These are phyloP conservation scores for Gavia stellata DNA, from an alignment of 2,113 vertebrate genomes.

Conservation along the genomic window DNA sequence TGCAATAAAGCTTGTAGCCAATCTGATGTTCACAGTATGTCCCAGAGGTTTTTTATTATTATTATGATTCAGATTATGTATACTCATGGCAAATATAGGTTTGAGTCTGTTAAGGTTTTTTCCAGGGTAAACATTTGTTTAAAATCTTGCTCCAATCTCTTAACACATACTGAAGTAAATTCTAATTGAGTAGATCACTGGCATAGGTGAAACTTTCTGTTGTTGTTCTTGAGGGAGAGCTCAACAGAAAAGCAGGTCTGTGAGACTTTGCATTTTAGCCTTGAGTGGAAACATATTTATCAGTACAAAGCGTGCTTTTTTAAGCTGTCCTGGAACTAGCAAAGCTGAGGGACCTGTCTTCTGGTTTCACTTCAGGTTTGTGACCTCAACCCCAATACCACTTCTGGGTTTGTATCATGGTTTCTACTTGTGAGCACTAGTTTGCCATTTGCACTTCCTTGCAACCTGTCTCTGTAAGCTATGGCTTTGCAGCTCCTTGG, in stretches of 20 bases:
- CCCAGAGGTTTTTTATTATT: not conserved
- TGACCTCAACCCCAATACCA: not conserved
- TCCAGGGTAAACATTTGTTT: not conserved
- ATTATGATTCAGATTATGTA: not conserved
- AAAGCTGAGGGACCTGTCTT: not conserved
- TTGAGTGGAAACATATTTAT: conserved; percentile 38
- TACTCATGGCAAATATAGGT: not conserved
- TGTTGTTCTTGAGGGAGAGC: conserved; percentile 31
- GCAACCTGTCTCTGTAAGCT: not conserved
- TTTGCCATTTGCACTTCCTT: not conserved
- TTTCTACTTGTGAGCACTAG: not conserved
- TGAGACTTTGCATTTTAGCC: not conserved
- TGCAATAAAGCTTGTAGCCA: conserved; percentile 3
- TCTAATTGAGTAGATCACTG: conserved; percentile 41
- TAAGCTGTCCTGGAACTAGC: not conserved
- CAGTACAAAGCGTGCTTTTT: not conserved
- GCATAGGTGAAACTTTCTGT: not conserved
- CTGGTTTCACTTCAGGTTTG: not conserved
- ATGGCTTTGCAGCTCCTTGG: not conserved
- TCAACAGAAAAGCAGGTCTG: not conserved
- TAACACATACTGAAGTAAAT: conserved; percentile 46
- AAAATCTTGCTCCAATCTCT: conserved; percentile 49
- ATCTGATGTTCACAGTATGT: not conserved
- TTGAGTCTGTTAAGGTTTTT: conserved; percentile 3
- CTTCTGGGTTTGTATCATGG: not conserved